phyloP scores from a whole-genome alignment of 2,797 vertebrate genomes.

The Neopelma chrysocephalum region DNA sequence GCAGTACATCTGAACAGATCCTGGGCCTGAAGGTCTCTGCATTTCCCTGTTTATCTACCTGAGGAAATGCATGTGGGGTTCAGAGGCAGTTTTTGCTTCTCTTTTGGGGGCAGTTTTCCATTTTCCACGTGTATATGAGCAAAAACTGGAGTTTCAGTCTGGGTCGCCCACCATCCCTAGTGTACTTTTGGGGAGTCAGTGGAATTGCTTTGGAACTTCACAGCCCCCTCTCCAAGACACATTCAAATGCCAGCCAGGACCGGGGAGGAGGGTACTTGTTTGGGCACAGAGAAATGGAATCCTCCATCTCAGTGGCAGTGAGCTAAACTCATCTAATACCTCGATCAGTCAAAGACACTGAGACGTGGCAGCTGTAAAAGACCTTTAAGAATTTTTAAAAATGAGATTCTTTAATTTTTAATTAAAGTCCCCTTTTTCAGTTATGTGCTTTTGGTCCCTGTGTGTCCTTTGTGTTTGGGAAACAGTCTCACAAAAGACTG shows the following conservation, averaged over 20 bases:
- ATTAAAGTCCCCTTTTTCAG: not conserved
- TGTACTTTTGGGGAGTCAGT: not conserved
- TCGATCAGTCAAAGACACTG: accelerated
- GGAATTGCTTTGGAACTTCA: not conserved
- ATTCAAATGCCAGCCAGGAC: not conserved
- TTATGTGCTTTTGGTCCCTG: not conserved
- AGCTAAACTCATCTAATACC: not conserved
- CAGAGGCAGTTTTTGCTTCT: not conserved
- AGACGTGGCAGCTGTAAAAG: not conserved
- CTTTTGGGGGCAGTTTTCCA: too few species aligned
- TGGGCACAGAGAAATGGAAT: not conserved
- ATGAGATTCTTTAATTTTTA: not conserved
- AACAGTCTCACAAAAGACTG: not conserved
- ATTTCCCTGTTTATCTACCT: not conserved
- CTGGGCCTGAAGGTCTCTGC: too few species aligned
- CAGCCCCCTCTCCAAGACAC: not conserved
- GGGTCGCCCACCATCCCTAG: too few species aligned
- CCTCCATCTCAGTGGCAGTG: accelerated
- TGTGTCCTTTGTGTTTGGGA: not conserved
- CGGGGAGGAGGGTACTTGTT: accelerated
- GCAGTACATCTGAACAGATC: not conserved
- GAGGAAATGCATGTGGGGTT: not conserved
- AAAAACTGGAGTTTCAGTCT: not conserved
- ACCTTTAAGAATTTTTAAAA: not conserved
- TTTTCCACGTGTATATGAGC: not conserved